Base-by-base conservation (phyloP, 2,797 vertebrate species). In the Sparidentex hasta region DNA sequence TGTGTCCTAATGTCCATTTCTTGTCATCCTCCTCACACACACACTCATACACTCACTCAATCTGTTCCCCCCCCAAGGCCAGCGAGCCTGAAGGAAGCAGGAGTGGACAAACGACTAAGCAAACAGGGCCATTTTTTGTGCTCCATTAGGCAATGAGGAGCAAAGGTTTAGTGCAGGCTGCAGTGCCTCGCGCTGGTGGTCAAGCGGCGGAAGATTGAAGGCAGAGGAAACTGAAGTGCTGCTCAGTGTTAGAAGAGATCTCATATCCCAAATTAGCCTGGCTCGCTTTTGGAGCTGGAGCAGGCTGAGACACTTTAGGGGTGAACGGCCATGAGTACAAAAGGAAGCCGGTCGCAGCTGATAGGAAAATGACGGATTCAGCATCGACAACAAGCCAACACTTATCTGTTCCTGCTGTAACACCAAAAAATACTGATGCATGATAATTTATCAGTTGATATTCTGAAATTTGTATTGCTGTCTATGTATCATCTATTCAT, bases 101-200 rank as follows among this genome's bases (percentile, higher is more conserved):
- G 84, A 89, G 76, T 57, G 82, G 87, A 91, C 87, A 83, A 89
- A 90, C 87, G 29, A 65, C 84, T 81, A 88, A 72, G 90, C 86
- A 88, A 93, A 88, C 85, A 88, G 83, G 81, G 71, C 70, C 82
- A 80, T 92, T 83, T 88, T 88, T 87, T 89, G 80, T 87, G 89
- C 91, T 89, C 89, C 92, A 92, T 93, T 94, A 91, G 91, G 82
- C 92, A 89, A 92, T 80, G 78, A 86, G 83, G 82, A 86, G 88
- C 82, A 86, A 84, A 92, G 87, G 90, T 91, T 90, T 91, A 87
- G 82, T 70, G 82, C 75, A 58, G 82, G 81, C 83, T 80, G 78
- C 82, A 74, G 80, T 74, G 77, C 81, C 76, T 90, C 27, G 75
- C 68, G 23, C 87, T 86, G 88, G 86, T 89, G 88, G 88, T 87